phyloP scores from a whole-genome alignment of 2,797 vertebrate genomes.

The Bovichtus variegatus region DNA sequence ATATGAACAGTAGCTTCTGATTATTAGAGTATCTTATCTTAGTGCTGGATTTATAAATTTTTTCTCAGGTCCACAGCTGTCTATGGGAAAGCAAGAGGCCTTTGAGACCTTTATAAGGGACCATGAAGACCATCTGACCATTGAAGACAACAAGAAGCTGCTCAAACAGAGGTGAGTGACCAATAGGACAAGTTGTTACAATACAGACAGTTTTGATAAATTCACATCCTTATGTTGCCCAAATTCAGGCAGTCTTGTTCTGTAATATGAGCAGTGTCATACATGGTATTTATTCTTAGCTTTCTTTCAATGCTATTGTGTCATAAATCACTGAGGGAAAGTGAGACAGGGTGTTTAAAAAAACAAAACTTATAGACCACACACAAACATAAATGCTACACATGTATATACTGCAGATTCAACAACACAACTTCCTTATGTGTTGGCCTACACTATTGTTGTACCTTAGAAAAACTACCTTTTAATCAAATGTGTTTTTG shows the following conservation, averaged over 20 bases:
- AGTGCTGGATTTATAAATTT: constrained; percentile 13
- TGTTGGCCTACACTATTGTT: neutral
- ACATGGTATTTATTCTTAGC: neutral
- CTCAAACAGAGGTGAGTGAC: constrained; percentile 90
- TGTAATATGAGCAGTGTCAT: neutral
- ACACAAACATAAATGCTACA: neutral
- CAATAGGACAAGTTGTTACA: neutral
- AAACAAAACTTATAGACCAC: neutral
- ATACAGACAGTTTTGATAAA: neutral
- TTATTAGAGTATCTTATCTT: neutral
- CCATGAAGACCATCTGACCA: constrained; percentile 86
- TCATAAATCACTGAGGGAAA: neutral
- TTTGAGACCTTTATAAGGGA: constrained; percentile 92
- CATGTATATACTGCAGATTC: neutral
- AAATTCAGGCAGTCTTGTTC: neutral
- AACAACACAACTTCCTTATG: neutral
- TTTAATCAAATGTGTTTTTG: neutral
- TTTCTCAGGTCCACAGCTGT: constrained; percentile 83
- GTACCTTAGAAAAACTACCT: neutral
- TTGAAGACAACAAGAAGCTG: constrained; percentile 91
- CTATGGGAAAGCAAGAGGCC: constrained; percentile 90
- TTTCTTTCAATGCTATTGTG: neutral
- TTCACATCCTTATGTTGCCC: neutral
- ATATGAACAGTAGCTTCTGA: neutral
- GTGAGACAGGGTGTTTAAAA: neutral